Percentiles rank a stretch among this genome's conserved stretches.
These are phyloP conservation scores for Calyptommatus sinebrachiatus DNA, from an alignment of 2,113 vertebrate species.

Conservation along the genomic window DNA sequence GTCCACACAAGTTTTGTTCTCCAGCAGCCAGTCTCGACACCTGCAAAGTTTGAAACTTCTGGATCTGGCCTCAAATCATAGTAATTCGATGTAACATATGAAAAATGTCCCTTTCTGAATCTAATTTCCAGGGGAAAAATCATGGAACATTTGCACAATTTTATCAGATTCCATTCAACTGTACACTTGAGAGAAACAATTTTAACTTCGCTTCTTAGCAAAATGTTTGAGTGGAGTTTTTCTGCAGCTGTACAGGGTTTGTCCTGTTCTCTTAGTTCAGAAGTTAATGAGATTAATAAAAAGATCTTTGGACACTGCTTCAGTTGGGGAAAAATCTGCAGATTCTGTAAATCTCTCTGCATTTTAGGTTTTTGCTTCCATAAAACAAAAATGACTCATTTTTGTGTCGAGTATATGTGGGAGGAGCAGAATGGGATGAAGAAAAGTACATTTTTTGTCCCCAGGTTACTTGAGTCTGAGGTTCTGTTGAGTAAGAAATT, in stretches of 20 bases:
- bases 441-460: not conserved
- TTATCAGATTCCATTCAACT: constrained; percentile 44
- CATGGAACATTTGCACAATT: constrained; percentile 22
- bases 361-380: not conserved
- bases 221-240: not conserved
- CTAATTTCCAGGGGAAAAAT: not conserved
- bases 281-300: not conserved
- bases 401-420: not conserved
- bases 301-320: not conserved
- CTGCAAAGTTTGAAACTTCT: constrained; percentile 27
- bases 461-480: not conserved
- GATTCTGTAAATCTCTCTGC: not conserved
- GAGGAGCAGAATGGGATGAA: not conserved
- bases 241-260: not conserved
- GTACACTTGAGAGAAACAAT: constrained; percentile 2
- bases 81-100: constrained; percentile 9
- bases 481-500: not conserved
- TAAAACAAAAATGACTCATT: not conserved
- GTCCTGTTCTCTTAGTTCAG: not conserved
- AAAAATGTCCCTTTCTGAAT: not conserved
- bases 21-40: constrained; percentile 52
- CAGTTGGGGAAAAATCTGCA: not conserved
- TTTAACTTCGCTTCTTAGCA: not conserved
- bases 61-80: not conserved
- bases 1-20: constrained; percentile 41